A percentile compares a stretch with the other conserved stretches of the same genome.
phyloP scores from a whole-genome alignment of 1,140 invertebrate species.

The Uloborus diversus region DNA sequence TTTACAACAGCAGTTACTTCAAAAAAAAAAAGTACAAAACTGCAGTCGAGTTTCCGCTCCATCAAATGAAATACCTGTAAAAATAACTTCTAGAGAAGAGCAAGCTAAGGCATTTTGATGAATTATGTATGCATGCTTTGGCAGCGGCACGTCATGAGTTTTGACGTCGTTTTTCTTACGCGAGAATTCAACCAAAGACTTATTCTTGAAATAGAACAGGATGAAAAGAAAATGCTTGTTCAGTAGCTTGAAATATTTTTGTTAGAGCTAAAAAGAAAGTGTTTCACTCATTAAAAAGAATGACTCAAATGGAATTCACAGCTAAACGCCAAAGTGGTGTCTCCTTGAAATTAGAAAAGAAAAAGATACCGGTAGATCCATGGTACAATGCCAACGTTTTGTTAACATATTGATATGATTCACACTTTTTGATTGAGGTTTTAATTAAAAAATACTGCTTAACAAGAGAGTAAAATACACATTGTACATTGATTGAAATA shows the following conservation, averaged over 20 bases:
- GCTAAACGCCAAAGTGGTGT: not conserved
- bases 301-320: conserved; percentile 12
- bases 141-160: not conserved
- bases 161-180: not conserved
- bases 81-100: not conserved
- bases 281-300: not conserved
- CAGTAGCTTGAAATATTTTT: conserved; percentile 44
- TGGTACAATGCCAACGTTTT: not conserved
- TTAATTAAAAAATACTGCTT: no score
- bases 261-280: conserved; percentile 6
- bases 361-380: not conserved
- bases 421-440: no score
- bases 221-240: conserved; percentile 39
- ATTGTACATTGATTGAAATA: no score
- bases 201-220: conserved; percentile 17
- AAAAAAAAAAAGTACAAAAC: not conserved
- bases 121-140: not conserved
- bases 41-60: not conserved
- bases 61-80: not conserved
- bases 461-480: no score
- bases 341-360: not conserved
- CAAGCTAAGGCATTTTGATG: not conserved
- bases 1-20: no score
- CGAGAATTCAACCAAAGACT: not conserved
- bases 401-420: not conserved